Conservation (phyloP, 2,113 vertebrate species). For the Elaphurus davidianus region DNA sequence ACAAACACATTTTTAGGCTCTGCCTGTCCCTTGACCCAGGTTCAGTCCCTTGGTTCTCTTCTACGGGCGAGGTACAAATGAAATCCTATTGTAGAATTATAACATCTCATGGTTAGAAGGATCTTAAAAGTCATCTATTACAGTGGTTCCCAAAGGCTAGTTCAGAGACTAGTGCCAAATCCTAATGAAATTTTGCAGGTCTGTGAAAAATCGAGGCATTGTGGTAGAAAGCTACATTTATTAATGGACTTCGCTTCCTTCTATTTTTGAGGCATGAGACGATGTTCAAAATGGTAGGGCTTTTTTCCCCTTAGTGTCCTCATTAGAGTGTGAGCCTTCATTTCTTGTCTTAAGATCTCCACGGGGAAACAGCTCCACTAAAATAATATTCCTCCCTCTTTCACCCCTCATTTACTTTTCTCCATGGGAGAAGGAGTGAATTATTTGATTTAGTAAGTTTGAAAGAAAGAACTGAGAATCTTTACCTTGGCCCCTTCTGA, state of each 20-base stretch:
- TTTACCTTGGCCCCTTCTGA: not conserved
- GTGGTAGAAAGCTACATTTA: conserved; percentile 25
- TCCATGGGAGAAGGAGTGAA: not conserved
- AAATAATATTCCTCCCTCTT: not conserved
- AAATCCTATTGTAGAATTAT: conserved; percentile 54
- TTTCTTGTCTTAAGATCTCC: not conserved
- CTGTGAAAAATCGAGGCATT: conserved; percentile 27
- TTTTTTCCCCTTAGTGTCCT: not conserved
- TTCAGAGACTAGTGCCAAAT: conserved; percentile 11
- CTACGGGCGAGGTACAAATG: conserved; percentile 31
- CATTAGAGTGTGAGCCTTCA: not conserved
- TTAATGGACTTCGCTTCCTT: conserved; percentile 22
- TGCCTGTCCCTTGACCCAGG: conserved; percentile 40
- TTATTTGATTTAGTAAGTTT: not conserved
- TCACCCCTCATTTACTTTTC: not conserved
- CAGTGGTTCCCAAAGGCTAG: conserved; percentile 40
- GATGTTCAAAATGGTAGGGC: not conserved
- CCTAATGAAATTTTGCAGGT: conserved; percentile 36
- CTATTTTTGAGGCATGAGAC: not conserved
- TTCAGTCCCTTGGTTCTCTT: conserved; percentile 51
- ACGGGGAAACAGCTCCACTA: not conserved
- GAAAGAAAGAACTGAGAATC: not conserved
- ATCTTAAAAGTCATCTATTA: conserved; percentile 44
- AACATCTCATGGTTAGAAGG: conserved; percentile 37
- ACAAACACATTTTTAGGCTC: conserved; percentile 55